A percentile compares a stretch with the other conserved stretches of the same genome.
phyloP scores from a whole-genome alignment of 2,888 invertebrate species.

The Ecdyonurus torrentis region DNA sequence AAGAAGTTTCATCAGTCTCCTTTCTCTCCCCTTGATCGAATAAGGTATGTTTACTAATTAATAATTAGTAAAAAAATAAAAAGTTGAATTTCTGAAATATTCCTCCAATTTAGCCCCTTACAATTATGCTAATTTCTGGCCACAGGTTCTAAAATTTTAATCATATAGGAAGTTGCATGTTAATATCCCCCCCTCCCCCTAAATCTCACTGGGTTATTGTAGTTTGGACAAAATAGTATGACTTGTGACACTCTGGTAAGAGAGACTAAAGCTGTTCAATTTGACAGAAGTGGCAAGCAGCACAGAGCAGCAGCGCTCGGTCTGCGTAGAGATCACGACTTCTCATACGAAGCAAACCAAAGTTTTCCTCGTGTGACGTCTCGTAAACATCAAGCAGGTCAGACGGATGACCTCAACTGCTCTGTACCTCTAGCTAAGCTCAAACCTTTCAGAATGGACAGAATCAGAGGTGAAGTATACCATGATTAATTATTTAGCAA shows the following conservation, averaged over 20 bases:
- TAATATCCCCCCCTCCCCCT: no score
- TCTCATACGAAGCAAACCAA: constrained; percentile 43
- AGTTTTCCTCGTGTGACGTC: constrained; percentile 33
- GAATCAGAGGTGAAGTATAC: neutral
- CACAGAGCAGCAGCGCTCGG: constrained; percentile 10
- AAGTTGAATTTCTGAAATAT: no score
- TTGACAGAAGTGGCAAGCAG: constrained; percentile 9
- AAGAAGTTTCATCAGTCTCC: neutral
- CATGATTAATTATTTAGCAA: neutral
- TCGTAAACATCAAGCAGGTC: constrained; percentile 29
- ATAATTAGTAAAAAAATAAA: no score
- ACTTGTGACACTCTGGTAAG: no score
- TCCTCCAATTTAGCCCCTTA: no score
- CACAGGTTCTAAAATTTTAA: no score
- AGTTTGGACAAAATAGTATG: no score
- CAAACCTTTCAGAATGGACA: neutral
- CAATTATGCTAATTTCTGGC: no score
- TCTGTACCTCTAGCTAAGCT: neutral
- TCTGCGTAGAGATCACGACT: constrained; percentile 11
- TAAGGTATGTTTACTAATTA: neutral
- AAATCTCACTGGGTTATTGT: no score
- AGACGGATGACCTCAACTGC: constrained; percentile 26
- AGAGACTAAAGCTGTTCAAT: no score
- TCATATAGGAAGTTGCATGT: no score
- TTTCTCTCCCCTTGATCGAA: neutral